These are phyloP conservation scores for Galeruca laticollis DNA, from an alignment of 2,888 invertebrate genomes.

Conservation along the genomic window DNA sequence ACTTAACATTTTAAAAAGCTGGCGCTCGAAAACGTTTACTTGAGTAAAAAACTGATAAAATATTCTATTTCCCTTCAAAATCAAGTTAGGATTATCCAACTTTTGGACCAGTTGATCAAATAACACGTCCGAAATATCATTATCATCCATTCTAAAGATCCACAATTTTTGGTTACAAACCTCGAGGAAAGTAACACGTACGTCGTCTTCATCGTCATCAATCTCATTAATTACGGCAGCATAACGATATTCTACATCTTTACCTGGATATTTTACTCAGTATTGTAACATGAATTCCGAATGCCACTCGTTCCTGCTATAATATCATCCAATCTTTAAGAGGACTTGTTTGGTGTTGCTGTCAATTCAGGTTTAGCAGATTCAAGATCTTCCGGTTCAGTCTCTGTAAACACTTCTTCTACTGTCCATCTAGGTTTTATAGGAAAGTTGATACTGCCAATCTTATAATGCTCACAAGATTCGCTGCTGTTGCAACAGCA, in stretches of 20 bases:
- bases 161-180: neutral
- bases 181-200: neutral
- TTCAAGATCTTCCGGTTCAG: neutral
- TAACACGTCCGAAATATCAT: neutral
- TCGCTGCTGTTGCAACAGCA: constrained; percentile 26
- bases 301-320: neutral
- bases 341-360: neutral
- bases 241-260: neutral
- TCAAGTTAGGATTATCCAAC: neutral
- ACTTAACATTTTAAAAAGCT: neutral
- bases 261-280: neutral
- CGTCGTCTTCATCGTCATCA: neutral
- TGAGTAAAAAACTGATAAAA: neutral
- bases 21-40: constrained; percentile 7
- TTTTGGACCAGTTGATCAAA: neutral
- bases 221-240: neutral
- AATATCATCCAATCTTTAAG: neutral
- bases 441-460: neutral
- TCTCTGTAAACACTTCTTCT: neutral
- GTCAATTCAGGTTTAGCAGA: neutral
- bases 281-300: neutral
- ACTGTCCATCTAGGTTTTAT: neutral
- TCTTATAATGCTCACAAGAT: constrained; percentile 8
- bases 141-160: constrained; percentile 1
- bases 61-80: neutral